Conservation (phyloP, 2,888 invertebrate genomes). For the Epicampocera succincta region DNA sequence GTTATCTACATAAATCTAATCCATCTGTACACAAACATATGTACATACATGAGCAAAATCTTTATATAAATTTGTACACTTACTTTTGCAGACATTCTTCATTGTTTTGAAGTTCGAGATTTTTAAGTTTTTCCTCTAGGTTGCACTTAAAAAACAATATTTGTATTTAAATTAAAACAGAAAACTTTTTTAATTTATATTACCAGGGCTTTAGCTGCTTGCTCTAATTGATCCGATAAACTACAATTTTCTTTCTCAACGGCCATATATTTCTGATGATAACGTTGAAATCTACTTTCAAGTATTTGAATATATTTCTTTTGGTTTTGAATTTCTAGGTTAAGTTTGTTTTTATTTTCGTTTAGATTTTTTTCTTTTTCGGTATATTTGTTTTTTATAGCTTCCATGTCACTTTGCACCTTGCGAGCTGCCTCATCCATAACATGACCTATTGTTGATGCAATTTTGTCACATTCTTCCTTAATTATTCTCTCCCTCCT, state of each 20-base stretch:
- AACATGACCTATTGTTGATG: conserved; percentile 82
- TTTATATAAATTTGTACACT: neutral
- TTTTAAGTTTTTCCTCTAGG: conserved; percentile 84
- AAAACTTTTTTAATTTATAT: neutral
- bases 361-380: conserved; percentile 83
- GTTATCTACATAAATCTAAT: too few species aligned
- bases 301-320: conserved; percentile 75
- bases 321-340: conserved; percentile 71
- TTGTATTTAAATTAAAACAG: neutral
- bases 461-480: conserved; percentile 84
- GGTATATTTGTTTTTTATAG: conserved; percentile 84
- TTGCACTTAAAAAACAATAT: conserved; percentile 77
- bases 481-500: conserved; percentile 82
- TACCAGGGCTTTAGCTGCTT: conserved; percentile 78
- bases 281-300: conserved; percentile 77
- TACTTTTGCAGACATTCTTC: conserved; percentile 82
- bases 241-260: conserved; percentile 73
- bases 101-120: conserved; percentile 84
- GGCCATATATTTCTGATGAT: conserved; percentile 75
- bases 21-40: conserved; percentile 3
- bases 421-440: conserved; percentile 84
- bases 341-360: conserved; percentile 82
- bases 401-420: conserved; percentile 84
- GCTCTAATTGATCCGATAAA: conserved; percentile 72
- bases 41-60: neutral